phyloP scores from a whole-genome alignment of 1,140 invertebrate species.

The Drosophila suzukii region DNA sequence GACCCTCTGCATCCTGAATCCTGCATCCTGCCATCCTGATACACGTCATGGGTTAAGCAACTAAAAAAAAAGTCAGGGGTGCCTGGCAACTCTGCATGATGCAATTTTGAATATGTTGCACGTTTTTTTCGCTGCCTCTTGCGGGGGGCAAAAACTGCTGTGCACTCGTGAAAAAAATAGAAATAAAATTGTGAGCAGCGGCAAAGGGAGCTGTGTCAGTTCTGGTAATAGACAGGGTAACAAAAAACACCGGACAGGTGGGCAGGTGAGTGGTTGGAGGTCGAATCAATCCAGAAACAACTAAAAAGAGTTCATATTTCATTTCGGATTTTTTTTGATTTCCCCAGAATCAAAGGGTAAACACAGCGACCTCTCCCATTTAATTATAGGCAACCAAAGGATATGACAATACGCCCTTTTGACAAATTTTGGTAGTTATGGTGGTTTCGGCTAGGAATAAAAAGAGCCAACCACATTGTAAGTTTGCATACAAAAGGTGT shows the following conservation, averaged over 20 bases:
- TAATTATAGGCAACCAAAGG: constrained; percentile 18
- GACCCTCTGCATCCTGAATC: constrained; percentile 9
- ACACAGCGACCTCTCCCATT: constrained; percentile 5
- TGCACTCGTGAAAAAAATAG: constrained; percentile 29
- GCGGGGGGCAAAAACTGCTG: constrained; percentile 18
- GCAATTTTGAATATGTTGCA: constrained; percentile 68
- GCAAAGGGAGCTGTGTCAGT: constrained; percentile 10
- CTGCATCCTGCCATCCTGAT: constrained; percentile 15
- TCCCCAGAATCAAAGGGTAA: constrained; percentile 21
- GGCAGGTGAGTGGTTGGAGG: not conserved
- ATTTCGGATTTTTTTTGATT: not conserved
- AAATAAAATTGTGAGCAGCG: constrained; percentile 20
- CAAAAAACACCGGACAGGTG: not conserved
- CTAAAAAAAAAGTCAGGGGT: not conserved
- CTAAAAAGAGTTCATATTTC: constrained; percentile 37
- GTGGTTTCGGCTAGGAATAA: not conserved
- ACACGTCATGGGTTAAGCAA: constrained; percentile 31
- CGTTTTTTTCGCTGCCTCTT: constrained; percentile 19
- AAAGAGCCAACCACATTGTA: not conserved
- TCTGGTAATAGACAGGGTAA: constrained; percentile 36
- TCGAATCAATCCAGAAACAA: constrained; percentile 23
- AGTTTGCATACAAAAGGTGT: not conserved
- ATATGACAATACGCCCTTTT: not conserved
- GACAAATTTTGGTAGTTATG: not conserved
- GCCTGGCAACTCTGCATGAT: constrained; percentile 54